phyloP scores from a whole-genome alignment of 2,888 invertebrate species.

The Spodoptera picta region DNA sequence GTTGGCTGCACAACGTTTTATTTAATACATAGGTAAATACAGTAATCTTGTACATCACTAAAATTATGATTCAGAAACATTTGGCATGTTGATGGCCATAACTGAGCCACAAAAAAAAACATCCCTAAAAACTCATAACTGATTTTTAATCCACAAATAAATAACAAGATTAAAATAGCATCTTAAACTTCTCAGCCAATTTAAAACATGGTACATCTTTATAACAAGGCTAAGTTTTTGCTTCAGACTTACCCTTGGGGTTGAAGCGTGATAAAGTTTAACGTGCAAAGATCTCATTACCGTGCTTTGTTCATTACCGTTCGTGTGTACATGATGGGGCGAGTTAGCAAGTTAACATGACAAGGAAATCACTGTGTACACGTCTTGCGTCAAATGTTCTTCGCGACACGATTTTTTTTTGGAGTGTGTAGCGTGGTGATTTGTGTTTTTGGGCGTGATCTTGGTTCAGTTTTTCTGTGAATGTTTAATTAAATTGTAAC shows the following conservation, averaged over 20 bases:
- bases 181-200: conserved; percentile 28
- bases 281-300: conserved; percentile 74
- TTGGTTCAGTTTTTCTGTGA: too few species aligned
- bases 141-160: too few species aligned
- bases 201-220: conserved; percentile 47
- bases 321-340: conserved; percentile 53
- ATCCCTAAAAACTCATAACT: too few species aligned
- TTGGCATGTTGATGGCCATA: too few species aligned
- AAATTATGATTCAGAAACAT: too few species aligned
- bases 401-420: conserved; percentile 14
- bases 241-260: conserved; percentile 35
- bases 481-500: too few species aligned
- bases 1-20: too few species aligned
- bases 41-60: too few species aligned
- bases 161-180: conserved; percentile 4
- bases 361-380: conserved; percentile 20
- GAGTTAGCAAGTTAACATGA: conserved; percentile 46
- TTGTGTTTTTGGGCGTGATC: too few species aligned
- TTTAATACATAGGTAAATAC: too few species aligned
- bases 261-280: conserved; percentile 60
- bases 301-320: conserved; percentile 61
- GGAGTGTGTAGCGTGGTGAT: not conserved
- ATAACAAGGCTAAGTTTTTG: conserved; percentile 48
- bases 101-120: too few species aligned
- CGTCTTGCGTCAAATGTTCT: conserved; percentile 36